Conservation (phyloP, 92 coral and sea anemone species). For the Parazoanthus swiftii region DNA sequence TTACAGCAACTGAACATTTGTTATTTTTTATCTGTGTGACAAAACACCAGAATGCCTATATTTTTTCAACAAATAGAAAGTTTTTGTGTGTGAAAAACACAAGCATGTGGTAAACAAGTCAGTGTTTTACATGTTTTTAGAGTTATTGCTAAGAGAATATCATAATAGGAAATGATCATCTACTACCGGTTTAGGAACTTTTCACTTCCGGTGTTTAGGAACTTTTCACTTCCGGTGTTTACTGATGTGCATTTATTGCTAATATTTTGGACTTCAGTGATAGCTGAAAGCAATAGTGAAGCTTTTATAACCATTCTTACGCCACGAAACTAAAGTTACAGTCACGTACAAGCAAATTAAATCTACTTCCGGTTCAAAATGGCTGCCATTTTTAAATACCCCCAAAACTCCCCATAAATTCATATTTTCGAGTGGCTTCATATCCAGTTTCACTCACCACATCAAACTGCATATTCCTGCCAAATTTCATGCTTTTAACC, state of each 20-base stretch:
- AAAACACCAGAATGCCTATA: not conserved
- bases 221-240: slow-evolving; percentile 13
- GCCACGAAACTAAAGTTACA: not conserved
- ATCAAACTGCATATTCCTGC: not conserved
- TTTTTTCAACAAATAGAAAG: slow-evolving; percentile 7
- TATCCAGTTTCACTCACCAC: slow-evolving; percentile 6
- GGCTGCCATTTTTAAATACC: slow-evolving; percentile 24
- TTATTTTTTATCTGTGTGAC: not conserved
- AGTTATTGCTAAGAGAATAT: no score
- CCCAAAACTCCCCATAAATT: not conserved
- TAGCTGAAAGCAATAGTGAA: not conserved
- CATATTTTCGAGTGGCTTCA: slow-evolving; percentile 13
- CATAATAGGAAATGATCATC: no score
- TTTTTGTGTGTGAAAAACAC: not conserved
- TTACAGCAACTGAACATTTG: slow-evolving; percentile 2
- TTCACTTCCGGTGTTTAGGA: slow-evolving; percentile 1
- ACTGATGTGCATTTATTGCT: not conserved
- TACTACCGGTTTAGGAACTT: slow-evolving; percentile 18
- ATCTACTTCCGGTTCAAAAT: slow-evolving; percentile 14
- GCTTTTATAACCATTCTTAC: not conserved
- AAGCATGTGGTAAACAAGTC: slow-evolving; percentile 3
- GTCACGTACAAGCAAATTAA: not conserved
- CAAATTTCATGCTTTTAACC: not conserved
- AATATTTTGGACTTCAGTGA: not conserved
- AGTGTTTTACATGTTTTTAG: no score